phyloP scores from a whole-genome alignment of 2,113 vertebrate species.

The Otus sunia region DNA sequence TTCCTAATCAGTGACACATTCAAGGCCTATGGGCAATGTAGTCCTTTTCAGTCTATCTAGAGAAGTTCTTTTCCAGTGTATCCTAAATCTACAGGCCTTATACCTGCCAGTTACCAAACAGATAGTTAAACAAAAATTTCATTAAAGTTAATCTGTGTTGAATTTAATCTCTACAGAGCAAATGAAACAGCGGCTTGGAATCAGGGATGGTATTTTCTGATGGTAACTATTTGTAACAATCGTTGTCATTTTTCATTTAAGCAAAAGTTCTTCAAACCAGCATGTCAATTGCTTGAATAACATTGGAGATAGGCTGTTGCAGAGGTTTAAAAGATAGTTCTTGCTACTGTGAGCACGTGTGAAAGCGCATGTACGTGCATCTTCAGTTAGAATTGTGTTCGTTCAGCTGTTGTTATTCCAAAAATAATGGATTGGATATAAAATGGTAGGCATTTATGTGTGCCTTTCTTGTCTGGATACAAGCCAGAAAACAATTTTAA shows the following conservation, averaged over 20 bases:
- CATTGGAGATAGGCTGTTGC: not conserved
- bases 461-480: not conserved
- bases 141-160: not conserved
- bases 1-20: not conserved
- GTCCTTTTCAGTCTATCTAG: not conserved
- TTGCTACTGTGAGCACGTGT: not conserved
- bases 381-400: not conserved
- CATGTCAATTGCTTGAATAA: not conserved
- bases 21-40: not conserved
- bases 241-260: not conserved
- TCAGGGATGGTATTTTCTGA: not conserved
- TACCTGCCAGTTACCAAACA: not conserved
- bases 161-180: not conserved
- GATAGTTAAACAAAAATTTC: not conserved
- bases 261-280: not conserved
- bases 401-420: not conserved
- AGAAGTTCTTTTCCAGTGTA: not conserved
- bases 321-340: not conserved
- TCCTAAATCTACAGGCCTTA: not conserved
- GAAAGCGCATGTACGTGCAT: not conserved
- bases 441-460: not conserved
- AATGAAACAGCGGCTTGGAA: not conserved
- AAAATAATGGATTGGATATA: constrained; percentile 1
- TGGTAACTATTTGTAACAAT: not conserved
- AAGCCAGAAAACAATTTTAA: constrained; percentile 19